These are phyloP conservation scores for Microctonus aethiopoides DNA, from an alignment of 2,888 invertebrate genomes.

Conservation along the genomic window DNA sequence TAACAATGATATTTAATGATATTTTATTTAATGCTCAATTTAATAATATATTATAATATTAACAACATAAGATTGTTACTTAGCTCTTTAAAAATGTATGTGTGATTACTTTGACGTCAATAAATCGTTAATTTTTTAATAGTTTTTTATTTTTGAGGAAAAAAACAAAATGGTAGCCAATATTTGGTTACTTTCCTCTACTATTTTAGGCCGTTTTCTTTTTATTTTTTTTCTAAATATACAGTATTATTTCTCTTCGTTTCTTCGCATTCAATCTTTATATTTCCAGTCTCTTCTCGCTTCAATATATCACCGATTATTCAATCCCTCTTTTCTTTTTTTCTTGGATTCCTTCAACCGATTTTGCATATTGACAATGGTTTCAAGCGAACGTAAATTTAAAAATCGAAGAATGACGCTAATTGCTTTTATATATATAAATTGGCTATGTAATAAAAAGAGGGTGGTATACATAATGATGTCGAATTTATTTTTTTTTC, in stretches of 20 bases:
- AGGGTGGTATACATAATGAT: slow-evolving; percentile 7
- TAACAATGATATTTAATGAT: no score
- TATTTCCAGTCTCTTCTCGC: no score
- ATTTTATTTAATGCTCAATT: no score
- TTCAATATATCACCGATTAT: not conserved
- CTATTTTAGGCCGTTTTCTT: not conserved
- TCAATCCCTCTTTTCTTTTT: not conserved
- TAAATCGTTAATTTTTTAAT: no score
- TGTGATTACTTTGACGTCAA: no score
- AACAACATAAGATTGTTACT: no score
- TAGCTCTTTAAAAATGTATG: no score
- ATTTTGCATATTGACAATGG: not conserved
- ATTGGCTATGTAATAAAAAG: not conserved
- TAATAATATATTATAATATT: no score
- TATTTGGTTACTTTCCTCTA: no score
- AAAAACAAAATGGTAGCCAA: no score
- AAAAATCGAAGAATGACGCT: slow-evolving; percentile 19
- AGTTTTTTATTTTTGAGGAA: no score
- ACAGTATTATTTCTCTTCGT: not conserved
- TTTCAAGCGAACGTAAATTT: slow-evolving; percentile 4
- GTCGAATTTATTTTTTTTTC: not conserved
- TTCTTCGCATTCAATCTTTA: not conserved
- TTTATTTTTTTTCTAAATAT: not conserved
- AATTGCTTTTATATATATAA: slow-evolving; percentile 20
- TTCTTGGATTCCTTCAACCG: not conserved